Percentiles rank a stretch among this genome's conserved stretches.
Conservation (phyloP, 2,888 invertebrate species). For the Ectobius pallidus region DNA sequence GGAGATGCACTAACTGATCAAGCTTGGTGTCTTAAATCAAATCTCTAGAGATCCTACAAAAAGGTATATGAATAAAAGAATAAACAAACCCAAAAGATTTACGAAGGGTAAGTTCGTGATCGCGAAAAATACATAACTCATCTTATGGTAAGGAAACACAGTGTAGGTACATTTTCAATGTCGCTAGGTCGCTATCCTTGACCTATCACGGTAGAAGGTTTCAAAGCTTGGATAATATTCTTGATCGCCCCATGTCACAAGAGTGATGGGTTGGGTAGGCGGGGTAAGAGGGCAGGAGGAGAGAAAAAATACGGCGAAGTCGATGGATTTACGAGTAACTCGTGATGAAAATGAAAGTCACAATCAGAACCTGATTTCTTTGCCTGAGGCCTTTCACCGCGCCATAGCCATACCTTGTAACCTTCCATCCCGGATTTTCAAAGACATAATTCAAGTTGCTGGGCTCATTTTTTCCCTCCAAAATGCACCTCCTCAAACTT, state of each 20-base stretch:
- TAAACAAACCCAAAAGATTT: no score
- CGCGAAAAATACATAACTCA: constrained; percentile 16
- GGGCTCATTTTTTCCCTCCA: constrained; percentile 8
- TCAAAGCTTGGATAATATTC: constrained; percentile 8
- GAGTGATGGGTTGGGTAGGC: constrained; percentile 19
- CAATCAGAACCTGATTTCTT: constrained; percentile 32
- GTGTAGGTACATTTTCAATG: constrained; percentile 17
- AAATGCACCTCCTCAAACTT: constrained; percentile 10
- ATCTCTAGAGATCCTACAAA: constrained; percentile 29
- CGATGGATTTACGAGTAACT: constrained; percentile 37
- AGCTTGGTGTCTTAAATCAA: constrained; percentile 40
- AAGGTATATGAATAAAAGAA: constrained; percentile 29
- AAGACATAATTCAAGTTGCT: constrained; percentile 23
- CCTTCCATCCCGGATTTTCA: constrained; percentile 28
- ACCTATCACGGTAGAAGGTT: constrained; percentile 37
- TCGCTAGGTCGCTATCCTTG: constrained; percentile 34
- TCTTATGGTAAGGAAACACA: background rate
- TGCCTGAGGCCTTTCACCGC: constrained; percentile 33
- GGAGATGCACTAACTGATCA: constrained; percentile 25
- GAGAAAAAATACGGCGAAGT: constrained; percentile 19
- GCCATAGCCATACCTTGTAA: constrained; percentile 8
- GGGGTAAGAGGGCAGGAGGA: background rate
- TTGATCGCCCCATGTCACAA: constrained; percentile 27
- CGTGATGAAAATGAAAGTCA: constrained; percentile 31
- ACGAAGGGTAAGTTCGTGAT: constrained; percentile 18